Percentiles rank a stretch among this genome's conserved stretches.
phyloP scores from a whole-genome alignment of 2,797 vertebrate genomes.

The Babyrousa celebensis region DNA sequence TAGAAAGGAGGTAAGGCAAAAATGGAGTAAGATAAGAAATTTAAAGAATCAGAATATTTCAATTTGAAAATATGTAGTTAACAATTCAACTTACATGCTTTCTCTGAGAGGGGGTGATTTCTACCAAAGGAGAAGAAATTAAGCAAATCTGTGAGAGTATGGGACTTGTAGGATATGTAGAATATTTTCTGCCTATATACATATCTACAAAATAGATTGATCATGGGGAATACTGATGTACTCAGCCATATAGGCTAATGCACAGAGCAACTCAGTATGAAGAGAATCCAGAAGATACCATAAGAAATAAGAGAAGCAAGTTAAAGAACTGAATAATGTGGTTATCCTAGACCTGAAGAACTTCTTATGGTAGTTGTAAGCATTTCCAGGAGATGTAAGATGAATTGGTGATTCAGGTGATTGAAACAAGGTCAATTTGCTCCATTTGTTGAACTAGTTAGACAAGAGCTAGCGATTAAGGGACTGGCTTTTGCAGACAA shows the following conservation, averaged over 20 bases:
- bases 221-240: background rate
- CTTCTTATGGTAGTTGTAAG: background rate
- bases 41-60: background rate
- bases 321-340: background rate
- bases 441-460: slow-evolving; percentile 52
- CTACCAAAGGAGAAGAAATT: slow-evolving; percentile 8
- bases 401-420: slow-evolving; percentile 49
- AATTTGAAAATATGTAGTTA: slow-evolving; percentile 1
- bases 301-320: background rate
- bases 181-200: background rate
- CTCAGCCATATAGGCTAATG: background rate
- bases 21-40: background rate
- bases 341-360: slow-evolving; percentile 44
- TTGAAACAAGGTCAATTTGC: slow-evolving; percentile 58
- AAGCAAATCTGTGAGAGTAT: background rate
- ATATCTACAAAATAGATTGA: background rate
- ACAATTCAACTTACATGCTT: background rate
- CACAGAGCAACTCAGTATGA: background rate
- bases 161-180: background rate
- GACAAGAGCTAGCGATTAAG: slow-evolving; percentile 24
- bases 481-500: slow-evolving; percentile 24
- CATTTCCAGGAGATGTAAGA: slow-evolving; percentile 8
- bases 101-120: background rate
- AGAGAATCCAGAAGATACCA: background rate
- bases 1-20: background rate